Conservation (phyloP, 2,113 vertebrate species). For the Indicator maculatus region DNA sequence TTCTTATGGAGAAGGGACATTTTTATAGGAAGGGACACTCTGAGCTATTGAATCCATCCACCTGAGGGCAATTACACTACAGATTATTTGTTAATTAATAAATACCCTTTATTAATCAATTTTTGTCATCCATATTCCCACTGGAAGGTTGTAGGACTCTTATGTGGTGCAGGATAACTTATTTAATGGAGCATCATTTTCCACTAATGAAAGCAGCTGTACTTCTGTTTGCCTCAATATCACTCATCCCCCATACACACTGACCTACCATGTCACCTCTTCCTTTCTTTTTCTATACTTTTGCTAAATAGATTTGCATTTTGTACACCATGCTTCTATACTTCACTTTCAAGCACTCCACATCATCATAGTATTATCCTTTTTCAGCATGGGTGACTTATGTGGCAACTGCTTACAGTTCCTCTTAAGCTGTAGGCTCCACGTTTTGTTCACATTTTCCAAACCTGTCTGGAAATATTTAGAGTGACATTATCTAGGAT, state of each 20-base stretch:
- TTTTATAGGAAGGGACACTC: background rate
- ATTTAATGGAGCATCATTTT: background rate
- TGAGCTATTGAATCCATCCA: background rate
- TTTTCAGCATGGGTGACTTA: background rate
- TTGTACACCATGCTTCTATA: background rate
- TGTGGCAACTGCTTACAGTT: background rate
- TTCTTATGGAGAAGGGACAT: background rate
- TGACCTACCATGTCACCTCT: background rate
- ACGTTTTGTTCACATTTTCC: background rate
- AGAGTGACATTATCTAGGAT: background rate
- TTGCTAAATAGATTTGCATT: background rate
- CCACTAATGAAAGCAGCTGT: background rate
- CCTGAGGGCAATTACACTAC: background rate
- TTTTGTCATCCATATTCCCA: background rate
- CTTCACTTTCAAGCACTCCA: background rate
- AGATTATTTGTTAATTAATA: background rate
- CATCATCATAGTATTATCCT: background rate
- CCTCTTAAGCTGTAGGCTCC: background rate
- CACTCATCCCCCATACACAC: background rate
- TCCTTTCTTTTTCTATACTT: background rate
- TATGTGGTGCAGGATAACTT: background rate
- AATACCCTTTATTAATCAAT: background rate
- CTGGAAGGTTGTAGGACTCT: background rate
- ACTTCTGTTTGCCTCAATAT: background rate
- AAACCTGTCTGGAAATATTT: background rate